Conservation (phyloP, 2,888 invertebrate genomes). For the Diadromus collaris region DNA sequence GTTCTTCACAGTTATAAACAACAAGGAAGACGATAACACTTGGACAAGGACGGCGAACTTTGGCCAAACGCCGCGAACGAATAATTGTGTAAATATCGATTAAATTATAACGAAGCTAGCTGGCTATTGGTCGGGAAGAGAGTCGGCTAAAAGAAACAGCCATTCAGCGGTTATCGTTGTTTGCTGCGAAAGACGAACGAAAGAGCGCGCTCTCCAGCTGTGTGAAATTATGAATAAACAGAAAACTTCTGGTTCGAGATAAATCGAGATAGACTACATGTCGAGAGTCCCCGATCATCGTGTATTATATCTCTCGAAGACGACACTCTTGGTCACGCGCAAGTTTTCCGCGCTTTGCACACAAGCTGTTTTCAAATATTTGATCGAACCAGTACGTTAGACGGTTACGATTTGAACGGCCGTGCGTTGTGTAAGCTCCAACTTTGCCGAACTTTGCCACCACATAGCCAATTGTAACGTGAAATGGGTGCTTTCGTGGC, state of each 20-base stretch:
- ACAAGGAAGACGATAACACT: constrained; percentile 56
- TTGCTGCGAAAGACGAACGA: constrained; percentile 3
- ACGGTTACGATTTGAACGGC: constrained; percentile 32
- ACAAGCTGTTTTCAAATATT: constrained; percentile 28
- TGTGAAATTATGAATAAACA: background rate
- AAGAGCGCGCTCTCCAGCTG: constrained; percentile 7
- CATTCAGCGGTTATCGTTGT: constrained; percentile 56
- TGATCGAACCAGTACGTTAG: constrained; percentile 37
- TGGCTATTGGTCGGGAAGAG: constrained; percentile 60
- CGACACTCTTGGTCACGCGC: background rate
- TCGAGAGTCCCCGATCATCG: too few relatives aligned
- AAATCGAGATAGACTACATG: background rate
- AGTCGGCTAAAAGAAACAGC: constrained; percentile 49
- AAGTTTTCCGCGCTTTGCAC: background rate
- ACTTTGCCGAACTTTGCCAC: background rate
- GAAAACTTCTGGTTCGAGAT: background rate
- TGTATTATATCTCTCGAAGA: too few relatives aligned
- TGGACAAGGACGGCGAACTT: constrained; percentile 50
- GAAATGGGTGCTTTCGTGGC: background rate
- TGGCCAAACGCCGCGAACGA: constrained; percentile 26
- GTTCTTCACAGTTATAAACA: constrained; percentile 48
- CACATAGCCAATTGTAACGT: background rate
- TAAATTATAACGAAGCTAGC: constrained; percentile 67
- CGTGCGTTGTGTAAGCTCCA: background rate
- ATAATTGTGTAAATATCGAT: constrained; percentile 73